Evolutionary conservation across 2,888 invertebrate species (phyloP).

Genomic region (Neoitamus cyanurus): DNA sequence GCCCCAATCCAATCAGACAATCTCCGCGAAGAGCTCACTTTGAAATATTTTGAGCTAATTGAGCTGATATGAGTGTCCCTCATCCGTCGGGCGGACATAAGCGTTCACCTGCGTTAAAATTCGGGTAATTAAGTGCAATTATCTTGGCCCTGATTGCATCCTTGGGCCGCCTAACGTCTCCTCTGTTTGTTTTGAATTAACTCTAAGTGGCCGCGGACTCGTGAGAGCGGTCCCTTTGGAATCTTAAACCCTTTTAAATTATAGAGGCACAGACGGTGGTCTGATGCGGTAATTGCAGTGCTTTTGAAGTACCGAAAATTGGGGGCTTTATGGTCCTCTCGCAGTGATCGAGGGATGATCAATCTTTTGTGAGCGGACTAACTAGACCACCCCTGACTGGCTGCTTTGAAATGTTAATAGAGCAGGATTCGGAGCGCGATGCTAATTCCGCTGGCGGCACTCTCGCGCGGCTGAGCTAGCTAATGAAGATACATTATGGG

Average conservation of each 20-base stretch:
- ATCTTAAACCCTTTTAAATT: constrained; percentile 31
- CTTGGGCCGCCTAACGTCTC: neutral
- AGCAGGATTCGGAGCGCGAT: neutral
- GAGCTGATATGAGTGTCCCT: neutral
- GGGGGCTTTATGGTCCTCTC: constrained; percentile 6
- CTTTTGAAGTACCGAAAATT: constrained; percentile 39
- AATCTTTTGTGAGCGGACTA: neutral
- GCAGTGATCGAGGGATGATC: neutral
- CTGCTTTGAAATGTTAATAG: neutral
- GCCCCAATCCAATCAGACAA: neutral
- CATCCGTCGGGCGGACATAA: neutral
- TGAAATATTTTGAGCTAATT: neutral
- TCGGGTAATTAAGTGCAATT: constrained; percentile 27
- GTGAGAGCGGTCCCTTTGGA: neutral
- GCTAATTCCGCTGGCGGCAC: neutral
- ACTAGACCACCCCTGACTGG: constrained; percentile 16
- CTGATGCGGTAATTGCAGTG: constrained; percentile 18
- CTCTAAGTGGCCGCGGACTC: constrained; percentile 6
- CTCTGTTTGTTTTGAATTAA: constrained; percentile 37
- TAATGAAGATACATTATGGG: constrained; percentile 24
- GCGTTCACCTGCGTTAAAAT: constrained; percentile 17
- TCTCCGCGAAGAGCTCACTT: neutral
- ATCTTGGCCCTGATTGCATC: constrained; percentile 12
- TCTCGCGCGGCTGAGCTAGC: neutral
- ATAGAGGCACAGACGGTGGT: constrained; percentile 18